Conservation (phyloP, 2,797 vertebrate genomes). For the Acanthurus tractus region DNA sequence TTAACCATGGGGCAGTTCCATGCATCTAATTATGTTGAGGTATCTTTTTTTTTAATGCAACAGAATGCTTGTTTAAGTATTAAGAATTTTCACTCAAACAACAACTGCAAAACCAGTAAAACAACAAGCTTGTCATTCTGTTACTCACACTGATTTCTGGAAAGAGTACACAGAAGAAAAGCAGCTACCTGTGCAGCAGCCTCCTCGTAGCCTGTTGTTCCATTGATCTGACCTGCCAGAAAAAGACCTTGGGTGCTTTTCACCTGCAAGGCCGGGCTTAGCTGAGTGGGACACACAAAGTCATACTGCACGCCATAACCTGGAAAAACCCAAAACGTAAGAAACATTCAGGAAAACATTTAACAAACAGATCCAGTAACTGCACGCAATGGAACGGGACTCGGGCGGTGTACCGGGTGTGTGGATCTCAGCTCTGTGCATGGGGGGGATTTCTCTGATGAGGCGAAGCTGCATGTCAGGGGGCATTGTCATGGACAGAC, state of each 20-base stretch:
- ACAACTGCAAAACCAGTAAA: too few relatives aligned
- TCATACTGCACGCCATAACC: conserved; percentile 98
- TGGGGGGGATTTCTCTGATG: conserved; percentile 88
- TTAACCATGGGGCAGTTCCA: too few relatives aligned
- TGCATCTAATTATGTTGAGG: too few relatives aligned
- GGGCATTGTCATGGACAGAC: conserved; percentile 94
- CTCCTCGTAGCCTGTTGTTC: conserved; percentile 98
- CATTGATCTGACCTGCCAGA: conserved; percentile 97
- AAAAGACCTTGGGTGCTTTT: conserved; percentile 92
- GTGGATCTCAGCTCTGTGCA: conserved; percentile 89
- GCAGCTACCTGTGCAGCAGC: conserved; percentile 93
- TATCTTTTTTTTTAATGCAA: too few relatives aligned
- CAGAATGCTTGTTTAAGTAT: too few relatives aligned
- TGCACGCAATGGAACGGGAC: neutral
- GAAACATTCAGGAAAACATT: neutral
- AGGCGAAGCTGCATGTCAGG: conserved; percentile 92
- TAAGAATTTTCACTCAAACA: too few relatives aligned
- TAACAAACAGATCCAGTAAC: neutral
- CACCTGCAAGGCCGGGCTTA: conserved; percentile 90
- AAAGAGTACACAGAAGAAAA: neutral
- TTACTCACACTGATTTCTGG: too few relatives aligned
- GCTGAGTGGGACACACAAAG: conserved; percentile 94
- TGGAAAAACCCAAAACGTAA: conserved; percentile 63
- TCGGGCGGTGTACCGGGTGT: conserved; percentile 87
- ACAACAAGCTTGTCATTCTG: too few relatives aligned